These are phyloP conservation scores for Polydrusus cervinus DNA, from an alignment of 2,888 invertebrate genomes.

Conservation along the genomic window DNA sequence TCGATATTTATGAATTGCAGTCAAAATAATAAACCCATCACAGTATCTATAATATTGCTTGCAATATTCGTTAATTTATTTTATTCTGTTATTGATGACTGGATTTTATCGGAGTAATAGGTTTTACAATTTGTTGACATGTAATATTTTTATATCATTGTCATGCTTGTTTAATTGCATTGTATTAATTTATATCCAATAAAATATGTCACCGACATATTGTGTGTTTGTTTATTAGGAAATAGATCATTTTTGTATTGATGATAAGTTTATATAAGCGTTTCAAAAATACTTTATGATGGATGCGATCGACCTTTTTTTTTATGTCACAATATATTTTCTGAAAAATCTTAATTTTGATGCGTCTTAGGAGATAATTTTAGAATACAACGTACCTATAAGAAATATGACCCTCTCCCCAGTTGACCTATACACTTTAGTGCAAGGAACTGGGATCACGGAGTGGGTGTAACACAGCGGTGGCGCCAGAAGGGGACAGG, in stretches of 20 bases:
- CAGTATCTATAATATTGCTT: neutral
- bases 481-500: too few relatives aligned
- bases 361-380: too few relatives aligned
- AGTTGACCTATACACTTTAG: too few relatives aligned
- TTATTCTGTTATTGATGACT: slow-evolving; percentile 5
- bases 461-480: too few relatives aligned
- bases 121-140: slow-evolving; percentile 1
- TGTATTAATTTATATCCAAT: slow-evolving; percentile 5
- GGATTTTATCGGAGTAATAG: slow-evolving; percentile 2
- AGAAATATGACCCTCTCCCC: too few relatives aligned
- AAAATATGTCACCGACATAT: neutral
- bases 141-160: slow-evolving; percentile 5
- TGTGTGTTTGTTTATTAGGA: neutral
- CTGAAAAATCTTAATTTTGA: too few relatives aligned
- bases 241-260: neutral
- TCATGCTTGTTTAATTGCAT: neutral
- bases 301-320: too few relatives aligned
- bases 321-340: too few relatives aligned
- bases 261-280: neutral
- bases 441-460: too few relatives aligned
- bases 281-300: too few relatives aligned
- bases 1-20: neutral
- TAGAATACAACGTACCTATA: too few relatives aligned
- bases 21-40: neutral
- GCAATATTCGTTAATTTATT: neutral